These are phyloP conservation scores for Leptinotarsa texana DNA, from an alignment of 1,140 invertebrate species.

Conservation along the genomic window DNA sequence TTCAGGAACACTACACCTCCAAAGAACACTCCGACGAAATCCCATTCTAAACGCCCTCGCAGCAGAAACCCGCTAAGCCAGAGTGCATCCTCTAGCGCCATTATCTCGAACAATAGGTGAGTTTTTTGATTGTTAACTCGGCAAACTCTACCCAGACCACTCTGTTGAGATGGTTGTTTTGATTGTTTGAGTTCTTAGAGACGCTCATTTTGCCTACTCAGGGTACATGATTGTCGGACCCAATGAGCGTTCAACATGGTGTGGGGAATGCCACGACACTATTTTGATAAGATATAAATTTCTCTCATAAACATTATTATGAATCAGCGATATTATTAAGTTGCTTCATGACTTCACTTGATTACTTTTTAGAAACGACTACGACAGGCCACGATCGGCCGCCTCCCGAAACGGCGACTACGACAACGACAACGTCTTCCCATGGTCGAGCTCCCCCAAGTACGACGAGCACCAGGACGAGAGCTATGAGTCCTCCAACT, in stretches of 20 bases:
- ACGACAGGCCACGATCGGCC: slow-evolving; percentile 39
- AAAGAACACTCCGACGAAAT: slow-evolving; percentile 55
- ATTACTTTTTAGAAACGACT: slow-evolving; percentile 34
- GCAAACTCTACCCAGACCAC: not conserved
- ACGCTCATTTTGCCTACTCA: too few species aligned
- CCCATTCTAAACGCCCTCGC: slow-evolving; percentile 56
- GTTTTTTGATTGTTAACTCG: not conserved
- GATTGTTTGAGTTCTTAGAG: too few species aligned
- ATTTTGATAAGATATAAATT: too few species aligned
- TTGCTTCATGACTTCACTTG: not conserved
- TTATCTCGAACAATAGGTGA: slow-evolving; percentile 34
- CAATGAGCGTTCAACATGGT: not conserved
- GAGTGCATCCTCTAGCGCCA: slow-evolving; percentile 60
- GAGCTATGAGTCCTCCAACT: slow-evolving; percentile 29
- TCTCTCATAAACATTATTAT: too few species aligned
- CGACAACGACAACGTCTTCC: slow-evolving; percentile 40
- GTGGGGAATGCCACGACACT: too few species aligned
- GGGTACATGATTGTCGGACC: too few species aligned
- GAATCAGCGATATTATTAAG: too few species aligned
- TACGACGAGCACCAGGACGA: slow-evolving; percentile 20
- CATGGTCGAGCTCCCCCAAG: slow-evolving; percentile 34
- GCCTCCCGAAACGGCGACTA: slow-evolving; percentile 41
- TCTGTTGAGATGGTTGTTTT: too few species aligned
- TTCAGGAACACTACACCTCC: slow-evolving; percentile 53
- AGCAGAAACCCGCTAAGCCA: slow-evolving; percentile 57